Evolutionary conservation across 2,797 vertebrate genomes (phyloP).

Genomic region (Limosa lapponica): DNA sequence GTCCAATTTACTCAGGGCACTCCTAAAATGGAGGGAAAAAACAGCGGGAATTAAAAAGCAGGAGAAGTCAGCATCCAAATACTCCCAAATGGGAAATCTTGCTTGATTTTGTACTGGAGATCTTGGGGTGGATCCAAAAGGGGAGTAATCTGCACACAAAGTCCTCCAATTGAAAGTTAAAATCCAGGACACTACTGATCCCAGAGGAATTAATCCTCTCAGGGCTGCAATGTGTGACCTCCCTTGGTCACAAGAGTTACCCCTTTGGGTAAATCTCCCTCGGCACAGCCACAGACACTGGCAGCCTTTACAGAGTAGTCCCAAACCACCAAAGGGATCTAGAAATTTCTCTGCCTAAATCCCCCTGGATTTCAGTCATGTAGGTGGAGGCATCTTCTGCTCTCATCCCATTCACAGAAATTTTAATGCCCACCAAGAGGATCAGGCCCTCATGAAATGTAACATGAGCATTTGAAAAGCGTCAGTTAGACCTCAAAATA

Average conservation of each 20-base stretch:
- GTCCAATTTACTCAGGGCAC: not conserved
- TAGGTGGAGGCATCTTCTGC: not conserved
- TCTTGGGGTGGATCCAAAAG: not conserved
- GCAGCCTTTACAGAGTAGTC: not conserved
- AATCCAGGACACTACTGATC: not conserved
- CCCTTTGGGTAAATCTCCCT: not conserved
- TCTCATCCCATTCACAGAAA: not conserved
- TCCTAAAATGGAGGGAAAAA: not conserved
- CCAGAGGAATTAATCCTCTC: not conserved
- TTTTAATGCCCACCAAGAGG: not conserved
- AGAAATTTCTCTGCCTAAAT: not conserved
- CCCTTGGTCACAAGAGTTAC: not conserved
- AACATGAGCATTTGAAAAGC: not conserved
- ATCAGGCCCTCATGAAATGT: not conserved
- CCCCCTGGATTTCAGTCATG: not conserved
- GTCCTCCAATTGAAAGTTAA: not conserved
- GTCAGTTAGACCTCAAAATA: not conserved
- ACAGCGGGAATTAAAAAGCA: not conserved
- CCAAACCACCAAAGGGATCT: not conserved
- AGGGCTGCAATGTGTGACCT: rapidly evolving
- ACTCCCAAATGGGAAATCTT: not conserved
- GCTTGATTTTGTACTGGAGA: not conserved
- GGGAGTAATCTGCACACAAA: not conserved
- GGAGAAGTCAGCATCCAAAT: not conserved
- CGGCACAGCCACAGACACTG: rapidly evolving